phyloP scores from a whole-genome alignment of 2,888 invertebrate species.

The Temnothorax rugatulus region DNA sequence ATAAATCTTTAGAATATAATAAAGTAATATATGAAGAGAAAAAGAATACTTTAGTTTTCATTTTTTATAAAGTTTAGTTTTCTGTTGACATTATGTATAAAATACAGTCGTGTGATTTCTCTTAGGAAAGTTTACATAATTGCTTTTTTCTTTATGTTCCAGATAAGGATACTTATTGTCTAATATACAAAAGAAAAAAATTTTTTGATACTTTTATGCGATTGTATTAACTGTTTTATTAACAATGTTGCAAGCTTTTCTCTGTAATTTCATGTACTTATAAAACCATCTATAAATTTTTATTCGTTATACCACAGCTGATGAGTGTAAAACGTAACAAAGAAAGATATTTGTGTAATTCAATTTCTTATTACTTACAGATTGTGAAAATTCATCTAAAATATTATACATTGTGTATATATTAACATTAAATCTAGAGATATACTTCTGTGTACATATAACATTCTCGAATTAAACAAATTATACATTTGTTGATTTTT shows the following conservation, averaged over 20 bases:
- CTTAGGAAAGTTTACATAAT: slow-evolving; percentile 39
- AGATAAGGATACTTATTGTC: slow-evolving; percentile 25
- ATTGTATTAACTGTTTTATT: slow-evolving; percentile 51
- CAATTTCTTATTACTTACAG: slow-evolving; percentile 43
- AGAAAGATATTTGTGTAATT: slow-evolving; percentile 50
- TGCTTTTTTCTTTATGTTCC: slow-evolving; percentile 41
- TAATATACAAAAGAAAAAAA: slow-evolving; percentile 54
- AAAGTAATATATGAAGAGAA: slow-evolving; percentile 20
- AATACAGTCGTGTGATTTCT: slow-evolving; percentile 7
- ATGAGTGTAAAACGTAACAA: slow-evolving; percentile 67
- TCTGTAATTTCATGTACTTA: slow-evolving; percentile 41
- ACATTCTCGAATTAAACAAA: slow-evolving; percentile 53
- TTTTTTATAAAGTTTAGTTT: slow-evolving; percentile 1
- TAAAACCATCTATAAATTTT: slow-evolving; percentile 57
- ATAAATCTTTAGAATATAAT: slow-evolving; percentile 18
- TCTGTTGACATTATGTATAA: slow-evolving; percentile 17
- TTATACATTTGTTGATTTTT: slow-evolving; percentile 51
- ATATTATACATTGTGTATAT: slow-evolving; percentile 53
- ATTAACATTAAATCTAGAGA: slow-evolving; percentile 43
- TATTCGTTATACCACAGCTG: slow-evolving; percentile 64
- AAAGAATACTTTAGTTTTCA: neutral
- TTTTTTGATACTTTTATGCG: slow-evolving; percentile 37
- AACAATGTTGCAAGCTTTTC: slow-evolving; percentile 23
- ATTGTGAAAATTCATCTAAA: slow-evolving; percentile 33
- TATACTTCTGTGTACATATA: slow-evolving; percentile 49